phyloP scores from a whole-genome alignment of 2,888 invertebrate genomes.

The Calliopum simillimum region DNA sequence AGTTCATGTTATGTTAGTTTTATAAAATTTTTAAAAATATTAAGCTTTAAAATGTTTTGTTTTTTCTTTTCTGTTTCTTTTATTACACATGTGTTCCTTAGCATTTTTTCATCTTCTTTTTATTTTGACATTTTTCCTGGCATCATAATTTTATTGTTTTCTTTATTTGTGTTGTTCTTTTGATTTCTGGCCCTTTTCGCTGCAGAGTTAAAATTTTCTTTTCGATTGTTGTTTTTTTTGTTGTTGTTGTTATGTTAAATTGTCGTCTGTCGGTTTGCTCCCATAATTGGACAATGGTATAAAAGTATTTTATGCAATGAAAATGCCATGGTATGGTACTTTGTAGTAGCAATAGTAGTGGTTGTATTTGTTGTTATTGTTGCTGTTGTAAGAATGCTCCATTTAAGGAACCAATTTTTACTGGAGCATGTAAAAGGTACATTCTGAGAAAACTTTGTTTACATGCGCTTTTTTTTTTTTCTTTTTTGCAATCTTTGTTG shows the following conservation, averaged over 20 bases:
- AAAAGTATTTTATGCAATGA: too few relatives aligned
- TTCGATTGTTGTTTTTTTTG: slow-evolving; percentile 16
- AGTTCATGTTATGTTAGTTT: too few relatives aligned
- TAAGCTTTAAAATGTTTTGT: too few relatives aligned
- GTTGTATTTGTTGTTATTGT: too few relatives aligned
- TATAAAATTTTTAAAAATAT: too few relatives aligned
- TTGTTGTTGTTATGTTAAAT: slow-evolving; percentile 13
- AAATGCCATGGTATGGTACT: too few relatives aligned
- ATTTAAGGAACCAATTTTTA: slow-evolving; percentile 39
- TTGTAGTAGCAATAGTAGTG: too few relatives aligned
- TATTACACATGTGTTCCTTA: too few relatives aligned
- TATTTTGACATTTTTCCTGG: slow-evolving; percentile 18
- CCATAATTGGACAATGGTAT: slow-evolving; percentile 41
- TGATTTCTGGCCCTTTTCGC: slow-evolving; percentile 16
- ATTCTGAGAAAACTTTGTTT: slow-evolving; percentile 36
- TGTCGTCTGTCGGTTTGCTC: slow-evolving; percentile 15
- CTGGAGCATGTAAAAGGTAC: slow-evolving; percentile 23
- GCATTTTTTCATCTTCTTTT: too few relatives aligned
- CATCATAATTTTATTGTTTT: slow-evolving; percentile 26
- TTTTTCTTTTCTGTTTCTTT: too few relatives aligned
- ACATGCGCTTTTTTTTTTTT: slow-evolving; percentile 21
- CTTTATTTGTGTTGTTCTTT: slow-evolving; percentile 28
- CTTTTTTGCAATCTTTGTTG: background rate
- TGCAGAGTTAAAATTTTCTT: slow-evolving; percentile 17
- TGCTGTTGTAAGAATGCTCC: slow-evolving; percentile 31